phyloP scores from a whole-genome alignment of 1,140 invertebrate genomes.

The Pseudomyrmex pallidus region DNA sequence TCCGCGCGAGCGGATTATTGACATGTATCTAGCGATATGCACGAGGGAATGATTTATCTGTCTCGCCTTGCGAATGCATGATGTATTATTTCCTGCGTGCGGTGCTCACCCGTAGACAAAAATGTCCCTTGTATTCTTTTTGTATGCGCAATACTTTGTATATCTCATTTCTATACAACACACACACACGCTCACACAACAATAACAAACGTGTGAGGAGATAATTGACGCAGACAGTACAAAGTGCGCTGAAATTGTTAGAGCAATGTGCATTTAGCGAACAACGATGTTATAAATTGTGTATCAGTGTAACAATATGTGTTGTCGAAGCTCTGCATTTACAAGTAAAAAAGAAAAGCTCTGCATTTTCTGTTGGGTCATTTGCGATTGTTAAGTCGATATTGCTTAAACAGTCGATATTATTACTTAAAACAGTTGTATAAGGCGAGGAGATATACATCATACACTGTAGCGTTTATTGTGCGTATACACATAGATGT shows the following conservation, averaged over 20 bases:
- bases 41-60: slow-evolving; percentile 24
- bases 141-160: slow-evolving; percentile 30
- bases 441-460: background rate
- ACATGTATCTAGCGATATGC: background rate
- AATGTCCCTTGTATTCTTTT: slow-evolving; percentile 16
- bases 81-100: background rate
- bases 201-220: background rate
- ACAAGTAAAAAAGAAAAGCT: slow-evolving; percentile 12
- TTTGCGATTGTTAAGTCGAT: background rate
- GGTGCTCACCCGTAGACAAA: background rate
- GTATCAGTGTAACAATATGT: background rate
- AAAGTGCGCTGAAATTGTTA: slow-evolving; percentile 9
- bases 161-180: slow-evolving; percentile 2
- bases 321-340: background rate
- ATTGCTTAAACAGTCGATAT: slow-evolving; percentile 19
- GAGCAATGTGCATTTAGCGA: background rate
- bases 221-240: slow-evolving; percentile 18
- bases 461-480: background rate
- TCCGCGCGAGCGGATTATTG: background rate
- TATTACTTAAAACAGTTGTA: slow-evolving; percentile 25
- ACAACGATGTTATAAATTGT: background rate
- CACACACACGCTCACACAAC: background rate
- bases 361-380: background rate
- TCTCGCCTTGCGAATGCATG: slow-evolving; percentile 11
- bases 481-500: background rate